These are phyloP conservation scores for Calephelis virginiensis DNA, from an alignment of 1,140 invertebrate genomes.

Conservation along the genomic window DNA sequence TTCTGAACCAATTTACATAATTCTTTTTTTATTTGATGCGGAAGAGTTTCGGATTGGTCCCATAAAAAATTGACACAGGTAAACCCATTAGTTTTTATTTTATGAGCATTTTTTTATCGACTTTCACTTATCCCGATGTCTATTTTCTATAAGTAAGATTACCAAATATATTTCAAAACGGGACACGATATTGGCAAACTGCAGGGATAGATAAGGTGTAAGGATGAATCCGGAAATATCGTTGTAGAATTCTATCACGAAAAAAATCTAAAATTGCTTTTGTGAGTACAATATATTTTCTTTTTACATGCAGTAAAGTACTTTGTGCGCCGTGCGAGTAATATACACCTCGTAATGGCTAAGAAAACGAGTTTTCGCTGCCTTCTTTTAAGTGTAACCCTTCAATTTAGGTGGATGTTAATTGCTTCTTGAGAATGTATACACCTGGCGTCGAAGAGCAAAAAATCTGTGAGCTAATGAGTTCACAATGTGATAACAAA, in stretches of 20 bases:
- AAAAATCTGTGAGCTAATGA: slow-evolving; percentile 15
- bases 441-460: slow-evolving; percentile 48
- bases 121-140: no score
- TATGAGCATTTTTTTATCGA: no score
- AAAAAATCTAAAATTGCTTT: slow-evolving; percentile 6
- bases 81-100: no score
- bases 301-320: slow-evolving; percentile 9
- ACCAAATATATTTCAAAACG: no score
- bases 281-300: slow-evolving; percentile 1
- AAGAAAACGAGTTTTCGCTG: slow-evolving; percentile 41
- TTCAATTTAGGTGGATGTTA: slow-evolving; percentile 61
- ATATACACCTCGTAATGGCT: slow-evolving; percentile 12
- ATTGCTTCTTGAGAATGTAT: slow-evolving; percentile 64
- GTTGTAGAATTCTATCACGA: neutral
- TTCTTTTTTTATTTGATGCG: no score
- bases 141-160: no score
- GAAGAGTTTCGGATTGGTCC: no score
- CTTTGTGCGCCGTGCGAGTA: slow-evolving; percentile 7
- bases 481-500: neutral
- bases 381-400: slow-evolving; percentile 53
- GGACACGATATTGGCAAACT: no score
- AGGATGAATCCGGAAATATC: no score
- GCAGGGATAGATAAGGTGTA: no score
- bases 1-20: no score
- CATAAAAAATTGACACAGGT: no score